Evolutionary conservation across 23 tunicate genomes (phyloP).

Genomic region (Styela plicata): DNA sequence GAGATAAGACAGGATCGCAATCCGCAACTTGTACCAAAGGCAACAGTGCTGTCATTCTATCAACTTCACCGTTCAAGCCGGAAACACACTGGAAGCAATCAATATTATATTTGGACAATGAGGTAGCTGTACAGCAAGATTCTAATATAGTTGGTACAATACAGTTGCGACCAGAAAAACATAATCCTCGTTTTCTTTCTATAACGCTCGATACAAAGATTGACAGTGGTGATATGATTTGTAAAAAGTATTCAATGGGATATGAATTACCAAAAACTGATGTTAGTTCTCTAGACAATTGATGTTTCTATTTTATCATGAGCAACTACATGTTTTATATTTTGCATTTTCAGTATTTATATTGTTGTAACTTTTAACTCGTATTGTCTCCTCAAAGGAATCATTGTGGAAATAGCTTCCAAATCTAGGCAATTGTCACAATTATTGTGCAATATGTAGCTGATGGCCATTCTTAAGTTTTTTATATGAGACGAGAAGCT

Average conservation of each 20-base stretch:
- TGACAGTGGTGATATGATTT: slow-evolving; percentile 17
- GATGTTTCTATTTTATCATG: not conserved
- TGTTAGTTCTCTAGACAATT: not conserved
- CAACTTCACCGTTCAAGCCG: slow-evolving; percentile 76
- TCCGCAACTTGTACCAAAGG: not conserved
- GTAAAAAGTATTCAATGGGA: slow-evolving; percentile 74
- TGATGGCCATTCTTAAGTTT: too few relatives aligned
- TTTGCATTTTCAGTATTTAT: not conserved
- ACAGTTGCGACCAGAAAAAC: slow-evolving; percentile 26
- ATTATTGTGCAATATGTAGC: not conserved
- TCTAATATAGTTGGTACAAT: slow-evolving; percentile 38
- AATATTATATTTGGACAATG: slow-evolving; percentile 61
- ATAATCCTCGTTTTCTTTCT: slow-evolving; percentile 63
- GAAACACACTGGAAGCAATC: slow-evolving; percentile 98
- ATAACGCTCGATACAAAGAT: slow-evolving; percentile 38
- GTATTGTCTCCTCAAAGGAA: not conserved
- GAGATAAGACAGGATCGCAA: not conserved
- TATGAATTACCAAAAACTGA: slow-evolving; percentile 56
- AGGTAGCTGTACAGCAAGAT: slow-evolving; percentile 64
- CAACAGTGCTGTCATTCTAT: slow-evolving; percentile 24
- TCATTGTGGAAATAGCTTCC: not conserved
- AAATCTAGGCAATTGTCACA: not conserved
- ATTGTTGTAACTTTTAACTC: not conserved
- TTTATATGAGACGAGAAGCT: too few relatives aligned
- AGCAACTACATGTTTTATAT: not conserved